Percentiles rank a stretch among this genome's conserved stretches.
Conservation (phyloP, 2,113 vertebrate genomes). For the Dolichotis patagonum region DNA sequence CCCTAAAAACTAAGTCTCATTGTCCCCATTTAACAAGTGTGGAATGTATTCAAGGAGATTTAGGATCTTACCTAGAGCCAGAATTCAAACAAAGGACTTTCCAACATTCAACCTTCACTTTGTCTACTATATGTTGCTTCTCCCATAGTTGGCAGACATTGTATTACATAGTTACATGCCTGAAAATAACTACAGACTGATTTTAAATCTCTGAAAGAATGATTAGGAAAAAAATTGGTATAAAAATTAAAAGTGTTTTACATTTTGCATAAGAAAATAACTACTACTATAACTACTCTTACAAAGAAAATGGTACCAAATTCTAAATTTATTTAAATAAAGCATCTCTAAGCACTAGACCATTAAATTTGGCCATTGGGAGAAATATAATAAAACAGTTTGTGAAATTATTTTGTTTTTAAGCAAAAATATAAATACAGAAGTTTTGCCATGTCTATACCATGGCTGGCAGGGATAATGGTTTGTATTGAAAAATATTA, state of each 20-base stretch:
- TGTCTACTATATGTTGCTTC: not conserved
- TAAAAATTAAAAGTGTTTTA: not conserved
- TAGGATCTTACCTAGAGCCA: not conserved
- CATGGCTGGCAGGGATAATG: conserved; percentile 84
- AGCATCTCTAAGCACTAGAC: conserved; percentile 80
- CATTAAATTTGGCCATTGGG: conserved; percentile 86
- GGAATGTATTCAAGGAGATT: not conserved
- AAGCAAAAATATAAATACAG: conserved; percentile 89
- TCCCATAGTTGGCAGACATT: not conserved
- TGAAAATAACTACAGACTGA: not conserved
- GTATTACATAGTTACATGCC: not conserved
- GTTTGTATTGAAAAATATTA: conserved; percentile 86
- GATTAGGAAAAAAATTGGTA: not conserved
- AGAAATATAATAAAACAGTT: conserved; percentile 87
- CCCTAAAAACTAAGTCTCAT: not conserved
- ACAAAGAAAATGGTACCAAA: conserved; percentile 77
- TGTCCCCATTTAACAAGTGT: not conserved
- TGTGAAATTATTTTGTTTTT: conserved; percentile 88
- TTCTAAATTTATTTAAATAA: conserved; percentile 83
- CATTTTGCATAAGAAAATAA: conserved; percentile 38
- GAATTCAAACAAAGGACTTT: conserved; percentile 7
- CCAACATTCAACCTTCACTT: not conserved
- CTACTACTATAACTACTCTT: not conserved
- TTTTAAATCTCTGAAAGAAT: conserved; percentile 60
- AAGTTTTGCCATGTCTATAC: conserved; percentile 82